Conservation (phyloP, 2,113 vertebrate genomes). For the Hystrix brachyura region DNA sequence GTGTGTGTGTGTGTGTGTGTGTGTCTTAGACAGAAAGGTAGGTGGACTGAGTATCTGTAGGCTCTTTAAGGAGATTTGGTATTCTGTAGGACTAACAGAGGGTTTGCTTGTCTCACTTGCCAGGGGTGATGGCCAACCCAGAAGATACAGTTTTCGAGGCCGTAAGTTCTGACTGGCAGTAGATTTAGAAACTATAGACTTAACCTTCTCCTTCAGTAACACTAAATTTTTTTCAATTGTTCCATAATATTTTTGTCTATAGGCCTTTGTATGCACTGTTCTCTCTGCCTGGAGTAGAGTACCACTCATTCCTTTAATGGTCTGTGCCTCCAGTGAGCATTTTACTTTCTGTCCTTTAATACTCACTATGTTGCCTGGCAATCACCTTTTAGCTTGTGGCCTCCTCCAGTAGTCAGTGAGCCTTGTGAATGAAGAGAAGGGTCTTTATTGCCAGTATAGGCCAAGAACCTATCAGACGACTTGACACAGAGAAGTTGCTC, state of each 20-base stretch:
- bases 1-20: background rate
- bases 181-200: slow-evolving; percentile 28
- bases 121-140: background rate
- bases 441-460: background rate
- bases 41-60: background rate
- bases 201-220: background rate
- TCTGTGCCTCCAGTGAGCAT: background rate
- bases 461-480: background rate
- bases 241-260: background rate
- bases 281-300: background rate
- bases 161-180: background rate
- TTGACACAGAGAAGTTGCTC: background rate
- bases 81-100: background rate
- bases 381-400: background rate
- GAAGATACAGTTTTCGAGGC: background rate
- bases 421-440: background rate
- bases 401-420: background rate
- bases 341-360: background rate
- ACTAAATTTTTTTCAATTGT: background rate
- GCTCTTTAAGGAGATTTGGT: background rate
- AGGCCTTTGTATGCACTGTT: background rate
- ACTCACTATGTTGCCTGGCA: background rate
- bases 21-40: background rate
- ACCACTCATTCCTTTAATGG: background rate
- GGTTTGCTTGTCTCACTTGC: background rate